Conservation (phyloP, 2,888 invertebrate genomes). For the Drosophila nr. medialis region DNA sequence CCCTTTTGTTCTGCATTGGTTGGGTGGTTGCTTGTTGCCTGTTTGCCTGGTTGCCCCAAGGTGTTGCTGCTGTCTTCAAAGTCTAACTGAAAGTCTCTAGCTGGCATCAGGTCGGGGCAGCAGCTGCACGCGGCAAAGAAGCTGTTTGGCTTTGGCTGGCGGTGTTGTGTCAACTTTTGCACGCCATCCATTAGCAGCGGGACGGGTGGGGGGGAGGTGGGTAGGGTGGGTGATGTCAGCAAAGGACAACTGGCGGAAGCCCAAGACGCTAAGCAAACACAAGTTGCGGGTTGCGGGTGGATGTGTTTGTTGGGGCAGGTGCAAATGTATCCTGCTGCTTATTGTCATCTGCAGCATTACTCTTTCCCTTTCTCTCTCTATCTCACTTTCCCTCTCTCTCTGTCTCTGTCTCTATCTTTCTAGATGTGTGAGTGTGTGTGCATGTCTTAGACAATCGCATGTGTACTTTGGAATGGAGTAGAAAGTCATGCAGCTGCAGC, state of each 20-base stretch:
- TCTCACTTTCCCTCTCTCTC: background rate
- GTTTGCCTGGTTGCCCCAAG: background rate
- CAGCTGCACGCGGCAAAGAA: slow-evolving; percentile 63
- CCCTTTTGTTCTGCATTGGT: slow-evolving; percentile 58
- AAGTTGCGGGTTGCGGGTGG: slow-evolving; percentile 37
- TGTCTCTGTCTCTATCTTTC: background rate
- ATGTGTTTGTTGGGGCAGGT: slow-evolving; percentile 38
- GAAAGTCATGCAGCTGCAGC: slow-evolving; percentile 9
- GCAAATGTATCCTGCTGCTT: slow-evolving; percentile 77
- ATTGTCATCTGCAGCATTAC: slow-evolving; percentile 68
- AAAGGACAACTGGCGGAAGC: slow-evolving; percentile 52
- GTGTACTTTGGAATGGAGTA: slow-evolving; percentile 49
- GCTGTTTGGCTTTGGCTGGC: slow-evolving; percentile 68
- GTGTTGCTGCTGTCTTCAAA: slow-evolving; percentile 35
- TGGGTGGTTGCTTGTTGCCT: slow-evolving; percentile 7
- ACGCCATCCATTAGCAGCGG: slow-evolving; percentile 70
- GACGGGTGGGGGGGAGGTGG: background rate
- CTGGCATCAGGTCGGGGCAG: slow-evolving; percentile 39
- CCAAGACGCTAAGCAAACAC: slow-evolving; percentile 73
- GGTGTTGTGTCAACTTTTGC: slow-evolving; percentile 79
- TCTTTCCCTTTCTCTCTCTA: slow-evolving; percentile 2
- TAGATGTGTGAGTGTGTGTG: slow-evolving; percentile 20
- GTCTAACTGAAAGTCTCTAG: slow-evolving; percentile 26
- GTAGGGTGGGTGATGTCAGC: slow-evolving; percentile 1
- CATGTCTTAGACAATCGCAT: slow-evolving; percentile 76